Evolutionary conservation across 1,140 invertebrate species (phyloP), one percentile per base, ranked within the genome.

Genomic region (Anoplophora glabripennis): DNA sequence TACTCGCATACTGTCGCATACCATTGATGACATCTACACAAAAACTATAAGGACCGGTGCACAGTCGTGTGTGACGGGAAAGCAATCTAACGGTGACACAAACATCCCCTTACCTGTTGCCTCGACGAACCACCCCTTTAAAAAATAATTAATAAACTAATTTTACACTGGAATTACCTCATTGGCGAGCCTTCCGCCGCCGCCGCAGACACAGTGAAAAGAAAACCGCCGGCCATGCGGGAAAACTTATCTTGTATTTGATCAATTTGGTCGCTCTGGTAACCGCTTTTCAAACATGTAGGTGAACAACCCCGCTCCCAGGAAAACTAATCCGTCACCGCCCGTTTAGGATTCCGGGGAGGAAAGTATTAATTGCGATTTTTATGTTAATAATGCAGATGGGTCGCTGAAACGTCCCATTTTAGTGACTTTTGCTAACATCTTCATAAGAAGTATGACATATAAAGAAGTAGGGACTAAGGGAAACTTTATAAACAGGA

Each of bases 201-300:
- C 15, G 48, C 44, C 38, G 53, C 55, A 38, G 41, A 33, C 40
- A 34, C 33, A 44, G 37, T 59, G 54, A 47, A 65, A 59, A 53
- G 51, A 49, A 65, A 63, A 62, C 41, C 53, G 35, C 18, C 34
- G 44, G 37, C 41, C 61, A 64, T 66, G 65, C 55, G 66, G 56
- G 59, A 64, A 68, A 68, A 59, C 42, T 44, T 64, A 67, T 64
- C 61, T 61, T 36, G 38, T 59, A 63, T 68, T 67, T 68, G 66
- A 68, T 70, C 68, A 65, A 70, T 70, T 46, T 18, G 15, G 51
- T 64, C 51, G 36, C 62, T 57, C 61, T 59, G 54, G 66, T 36
- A 61, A 70, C 66, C n/a, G 35, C 52, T 54, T 59, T 63, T 57
- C 64, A 68, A 68, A 70, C 68, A 68, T 59, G 38, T 34, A 57